phyloP scores from a whole-genome alignment of 2,113 vertebrate species.

The Sapayoa aenigma region DNA sequence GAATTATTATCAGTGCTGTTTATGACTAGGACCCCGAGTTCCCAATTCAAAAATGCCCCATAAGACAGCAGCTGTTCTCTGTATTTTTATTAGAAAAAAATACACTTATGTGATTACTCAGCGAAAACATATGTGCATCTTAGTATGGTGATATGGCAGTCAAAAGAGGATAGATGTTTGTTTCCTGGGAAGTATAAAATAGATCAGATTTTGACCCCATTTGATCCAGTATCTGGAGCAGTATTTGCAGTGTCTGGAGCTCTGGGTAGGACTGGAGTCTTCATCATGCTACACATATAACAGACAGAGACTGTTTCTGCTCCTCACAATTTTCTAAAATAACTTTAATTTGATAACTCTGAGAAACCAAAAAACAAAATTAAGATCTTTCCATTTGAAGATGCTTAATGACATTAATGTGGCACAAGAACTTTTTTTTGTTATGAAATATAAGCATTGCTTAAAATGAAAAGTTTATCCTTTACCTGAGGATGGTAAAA shows the following conservation, averaged over 20 bases:
- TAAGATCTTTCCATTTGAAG: not conserved
- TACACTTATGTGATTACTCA: not conserved
- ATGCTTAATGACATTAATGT: not conserved
- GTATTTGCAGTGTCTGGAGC: not conserved
- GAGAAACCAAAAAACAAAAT: not conserved
- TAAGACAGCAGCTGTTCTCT: not conserved
- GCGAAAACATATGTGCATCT: not conserved
- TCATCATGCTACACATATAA: not conserved
- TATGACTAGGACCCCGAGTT: not conserved
- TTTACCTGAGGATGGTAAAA: not conserved
- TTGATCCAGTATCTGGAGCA: too few relatives aligned
- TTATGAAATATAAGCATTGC: not conserved
- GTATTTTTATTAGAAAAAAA: not conserved
- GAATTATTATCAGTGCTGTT: not conserved
- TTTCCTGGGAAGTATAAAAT: not conserved
- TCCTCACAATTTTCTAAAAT: not conserved
- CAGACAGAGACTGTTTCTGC: not conserved
- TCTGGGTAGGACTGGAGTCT: not conserved
- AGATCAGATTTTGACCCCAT: not conserved
- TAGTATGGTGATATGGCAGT: not conserved
- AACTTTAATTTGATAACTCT: not conserved
- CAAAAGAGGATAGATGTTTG: not conserved
- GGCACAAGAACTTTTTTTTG: not conserved
- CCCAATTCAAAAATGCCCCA: not conserved
- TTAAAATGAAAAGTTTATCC: not conserved